Evolutionary conservation across 2,797 vertebrate species (phyloP), one percentile per base, ranked within the genome.

Genomic region (Epinephelus coioides): DNA sequence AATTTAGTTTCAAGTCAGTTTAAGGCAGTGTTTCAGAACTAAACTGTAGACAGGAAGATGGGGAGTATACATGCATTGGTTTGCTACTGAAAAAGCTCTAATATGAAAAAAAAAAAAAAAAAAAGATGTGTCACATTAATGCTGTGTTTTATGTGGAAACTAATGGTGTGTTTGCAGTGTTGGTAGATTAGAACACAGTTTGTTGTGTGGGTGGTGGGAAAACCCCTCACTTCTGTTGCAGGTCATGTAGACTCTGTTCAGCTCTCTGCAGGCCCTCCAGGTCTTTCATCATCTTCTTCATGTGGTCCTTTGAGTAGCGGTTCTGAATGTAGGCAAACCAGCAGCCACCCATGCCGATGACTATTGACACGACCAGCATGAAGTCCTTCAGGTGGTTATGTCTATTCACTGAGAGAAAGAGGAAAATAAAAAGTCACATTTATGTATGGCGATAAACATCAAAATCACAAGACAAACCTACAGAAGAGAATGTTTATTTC

Each of bases 291-390:
- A 98, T 99, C 95, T 97, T 99, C 96, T 98, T 99, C 98, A 99
- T 99, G 94, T 99, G 98, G 86, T 99, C 98, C 90, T 98, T 99
- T 0, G 98, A 99, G 91, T 98, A 98, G 71, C 98, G 97, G 73
- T 99, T 99, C 95, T 99, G 98, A 94, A 99, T 99, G 92, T 97
- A 99, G 85, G 98, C 98, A 18, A 99, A 99, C 98, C 98, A 99
- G 96, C 98, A 99, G 92, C 98, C 98, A 0, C 98, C 98, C 94
- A 99, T 98, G 9, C 98, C 98, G 2, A 99, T 99, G 80, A 99
- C 98, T 1, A 99, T 99, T 71, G 98, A 99, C n/a, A 99, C 97
- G 40, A 99, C 98, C 93, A 99, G 94, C 97, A 99, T 98, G 96
- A 99, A 99, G 93, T 99, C 98, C 92, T 99, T 99, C 83, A 99